Conservation (phyloP, 1,140 invertebrate genomes). For the Drepana arcuata region DNA sequence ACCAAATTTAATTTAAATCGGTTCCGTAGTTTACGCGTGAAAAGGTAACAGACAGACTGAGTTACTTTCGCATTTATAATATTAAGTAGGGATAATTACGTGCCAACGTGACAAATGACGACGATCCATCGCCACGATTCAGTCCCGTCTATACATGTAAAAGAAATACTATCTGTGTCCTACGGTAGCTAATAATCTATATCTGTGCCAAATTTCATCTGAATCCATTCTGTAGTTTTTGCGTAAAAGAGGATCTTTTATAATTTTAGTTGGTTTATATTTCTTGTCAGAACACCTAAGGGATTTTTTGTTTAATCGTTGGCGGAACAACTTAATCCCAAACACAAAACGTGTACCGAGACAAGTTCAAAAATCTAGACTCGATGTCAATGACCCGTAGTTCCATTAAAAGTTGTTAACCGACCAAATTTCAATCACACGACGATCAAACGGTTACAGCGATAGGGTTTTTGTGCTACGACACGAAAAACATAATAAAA, state of each 20-base stretch:
- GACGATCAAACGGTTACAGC: conserved; percentile 16
- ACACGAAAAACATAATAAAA: conserved; percentile 38
- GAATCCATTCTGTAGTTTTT: not conserved
- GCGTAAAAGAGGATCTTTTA: not conserved
- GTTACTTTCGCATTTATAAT: too few relatives aligned
- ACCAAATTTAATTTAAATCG: too few relatives aligned
- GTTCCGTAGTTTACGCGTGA: too few relatives aligned
- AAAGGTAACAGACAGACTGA: too few relatives aligned
- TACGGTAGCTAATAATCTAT: not conserved
- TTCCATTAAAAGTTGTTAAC: conserved; percentile 28
- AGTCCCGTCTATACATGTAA: too few relatives aligned
- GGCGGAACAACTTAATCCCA: not conserved
- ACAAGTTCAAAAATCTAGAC: conserved; percentile 11
- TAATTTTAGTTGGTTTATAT: not conserved
- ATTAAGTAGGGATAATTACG: too few relatives aligned
- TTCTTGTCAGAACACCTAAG: not conserved
- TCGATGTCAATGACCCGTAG: conserved; percentile 23
- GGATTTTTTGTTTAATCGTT: not conserved
- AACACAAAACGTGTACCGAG: not conserved
- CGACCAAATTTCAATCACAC: conserved; percentile 32
- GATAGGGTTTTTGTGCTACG: conserved; percentile 25
- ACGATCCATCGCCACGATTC: too few relatives aligned
- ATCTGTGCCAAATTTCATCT: not conserved
- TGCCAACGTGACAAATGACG: too few relatives aligned
- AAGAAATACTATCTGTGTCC: too few relatives aligned